Conservation (phyloP, 2,888 invertebrate genomes). For the Agonopterix heracliana region DNA sequence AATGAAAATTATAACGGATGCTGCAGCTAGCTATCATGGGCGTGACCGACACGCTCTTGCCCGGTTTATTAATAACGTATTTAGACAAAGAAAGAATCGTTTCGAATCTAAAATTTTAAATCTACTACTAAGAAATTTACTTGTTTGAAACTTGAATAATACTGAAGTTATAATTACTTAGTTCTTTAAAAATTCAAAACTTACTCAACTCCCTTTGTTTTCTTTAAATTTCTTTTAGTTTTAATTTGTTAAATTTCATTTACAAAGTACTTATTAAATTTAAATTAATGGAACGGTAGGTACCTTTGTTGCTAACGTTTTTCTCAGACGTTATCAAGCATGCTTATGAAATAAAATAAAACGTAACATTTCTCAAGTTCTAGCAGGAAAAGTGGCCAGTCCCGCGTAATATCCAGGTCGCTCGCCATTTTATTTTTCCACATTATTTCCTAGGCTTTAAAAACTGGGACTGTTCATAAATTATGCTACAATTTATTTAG, state of each 20-base stretch:
- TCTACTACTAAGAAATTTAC: too few species aligned
- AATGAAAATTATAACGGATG: too few species aligned
- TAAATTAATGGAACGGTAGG: not conserved
- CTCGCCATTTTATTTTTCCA: conserved; percentile 37
- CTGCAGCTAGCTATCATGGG: too few species aligned
- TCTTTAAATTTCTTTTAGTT: not conserved
- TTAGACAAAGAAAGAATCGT: too few species aligned
- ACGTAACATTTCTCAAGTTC: not conserved
- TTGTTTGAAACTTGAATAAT: too few species aligned
- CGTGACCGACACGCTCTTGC: too few species aligned
- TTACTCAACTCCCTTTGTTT: too few species aligned
- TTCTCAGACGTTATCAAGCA: not conserved
- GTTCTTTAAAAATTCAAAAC: too few species aligned
- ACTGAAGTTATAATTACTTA: too few species aligned
- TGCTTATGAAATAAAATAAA: not conserved
- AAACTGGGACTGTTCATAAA: conserved; percentile 22
- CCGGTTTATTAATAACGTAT: too few species aligned
- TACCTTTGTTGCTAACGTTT: not conserved
- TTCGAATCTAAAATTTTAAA: too few species aligned
- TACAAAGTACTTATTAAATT: not conserved
- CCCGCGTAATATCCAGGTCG: conserved; percentile 3
- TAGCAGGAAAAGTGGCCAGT: conserved; percentile 1
- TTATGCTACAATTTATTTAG: not conserved
- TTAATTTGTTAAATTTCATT: not conserved
- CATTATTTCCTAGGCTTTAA: conserved; percentile 37